Evolutionary conservation across 2,888 invertebrate genomes (phyloP).

Genomic region (Rhyacophila evoluta): DNA sequence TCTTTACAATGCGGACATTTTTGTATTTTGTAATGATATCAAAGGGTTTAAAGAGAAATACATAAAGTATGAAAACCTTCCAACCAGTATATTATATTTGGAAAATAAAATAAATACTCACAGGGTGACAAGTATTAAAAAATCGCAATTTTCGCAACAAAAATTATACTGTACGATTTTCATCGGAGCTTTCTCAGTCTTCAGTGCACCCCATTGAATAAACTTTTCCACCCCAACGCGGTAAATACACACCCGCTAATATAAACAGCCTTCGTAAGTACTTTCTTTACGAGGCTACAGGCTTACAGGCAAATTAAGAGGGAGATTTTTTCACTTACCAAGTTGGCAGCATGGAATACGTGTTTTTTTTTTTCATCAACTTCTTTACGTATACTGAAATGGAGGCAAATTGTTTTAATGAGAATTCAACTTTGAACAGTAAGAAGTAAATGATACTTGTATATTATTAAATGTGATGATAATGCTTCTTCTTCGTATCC

Average conservation of each 20-base stretch:
- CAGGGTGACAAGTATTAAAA: too few relatives aligned
- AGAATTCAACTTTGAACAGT: neutral
- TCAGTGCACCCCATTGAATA: neutral
- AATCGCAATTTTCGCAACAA: neutral
- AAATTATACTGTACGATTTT: neutral
- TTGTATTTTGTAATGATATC: too few relatives aligned
- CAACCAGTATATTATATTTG: too few relatives aligned
- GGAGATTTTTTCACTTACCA: neutral
- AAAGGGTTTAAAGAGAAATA: too few relatives aligned
- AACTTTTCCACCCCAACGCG: neutral
- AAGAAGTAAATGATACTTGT: too few relatives aligned
- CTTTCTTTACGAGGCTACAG: neutral
- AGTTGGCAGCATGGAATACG: neutral
- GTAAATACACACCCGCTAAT: slow-evolving; percentile 14
- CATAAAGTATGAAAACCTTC: too few relatives aligned
- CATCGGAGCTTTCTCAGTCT: neutral
- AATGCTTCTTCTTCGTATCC: too few relatives aligned
- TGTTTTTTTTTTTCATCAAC: neutral
- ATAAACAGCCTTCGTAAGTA: neutral
- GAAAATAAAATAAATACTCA: too few relatives aligned
- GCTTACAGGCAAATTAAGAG: slow-evolving; percentile 4
- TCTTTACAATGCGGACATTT: too few relatives aligned
- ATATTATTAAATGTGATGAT: too few relatives aligned
- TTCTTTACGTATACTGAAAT: neutral
- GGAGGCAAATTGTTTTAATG: neutral